Evolutionary conservation across 1,140 invertebrate genomes (phyloP).

Genomic region (Euwallacea similis): DNA sequence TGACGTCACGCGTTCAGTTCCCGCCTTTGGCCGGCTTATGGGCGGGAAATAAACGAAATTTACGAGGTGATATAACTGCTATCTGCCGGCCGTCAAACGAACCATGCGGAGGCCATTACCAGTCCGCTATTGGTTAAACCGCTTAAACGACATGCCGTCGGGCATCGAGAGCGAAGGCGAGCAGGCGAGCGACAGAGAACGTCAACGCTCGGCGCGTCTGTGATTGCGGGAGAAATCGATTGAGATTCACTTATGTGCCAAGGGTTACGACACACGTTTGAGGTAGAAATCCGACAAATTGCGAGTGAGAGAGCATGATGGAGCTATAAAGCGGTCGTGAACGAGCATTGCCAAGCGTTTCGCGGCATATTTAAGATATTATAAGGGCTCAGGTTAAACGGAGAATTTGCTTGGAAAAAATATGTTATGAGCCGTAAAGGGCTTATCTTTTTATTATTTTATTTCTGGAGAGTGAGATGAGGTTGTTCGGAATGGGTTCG

Average conservation of each 20-base stretch:
- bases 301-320: constrained; percentile 35
- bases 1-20: constrained; percentile 42
- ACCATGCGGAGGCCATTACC: constrained; percentile 55
- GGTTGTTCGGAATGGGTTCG: neutral
- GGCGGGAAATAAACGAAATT: constrained; percentile 55
- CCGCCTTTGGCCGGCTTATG: constrained; percentile 50
- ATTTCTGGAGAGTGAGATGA: constrained; percentile 29
- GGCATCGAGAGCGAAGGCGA: neutral
- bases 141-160: constrained; percentile 29
- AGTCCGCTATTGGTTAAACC: constrained; percentile 51
- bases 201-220: constrained; percentile 27
- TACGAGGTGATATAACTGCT: constrained; percentile 56
- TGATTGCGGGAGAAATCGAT: constrained; percentile 44
- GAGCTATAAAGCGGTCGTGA: constrained; percentile 40
- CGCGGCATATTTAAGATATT: constrained; percentile 51
- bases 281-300: constrained; percentile 40
- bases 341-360: constrained; percentile 41
- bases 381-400: constrained; percentile 44
- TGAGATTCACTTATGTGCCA: constrained; percentile 37
- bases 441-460: constrained; percentile 39
- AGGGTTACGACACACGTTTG: constrained; percentile 45
- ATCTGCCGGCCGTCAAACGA: constrained; percentile 55
- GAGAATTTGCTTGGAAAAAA: constrained; percentile 42
- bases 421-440: constrained; percentile 41
- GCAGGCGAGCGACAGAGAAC: constrained; percentile 36